Evolutionary conservation across 2,888 invertebrate species (phyloP).

Genomic region (Calliphora vomitoria): DNA sequence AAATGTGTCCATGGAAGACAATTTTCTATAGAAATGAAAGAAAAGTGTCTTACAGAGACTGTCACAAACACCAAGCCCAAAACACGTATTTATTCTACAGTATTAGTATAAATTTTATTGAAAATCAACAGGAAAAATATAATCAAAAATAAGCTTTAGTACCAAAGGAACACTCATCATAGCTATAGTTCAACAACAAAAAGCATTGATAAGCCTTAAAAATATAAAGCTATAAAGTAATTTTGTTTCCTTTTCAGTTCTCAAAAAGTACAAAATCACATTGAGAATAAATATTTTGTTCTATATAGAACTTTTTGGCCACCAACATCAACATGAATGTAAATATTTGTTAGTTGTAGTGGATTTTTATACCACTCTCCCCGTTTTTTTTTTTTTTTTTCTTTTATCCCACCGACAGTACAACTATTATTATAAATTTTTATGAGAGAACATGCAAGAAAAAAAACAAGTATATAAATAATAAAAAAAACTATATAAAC

Average conservation of each 20-base stretch:
- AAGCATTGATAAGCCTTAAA: conserved; percentile 42
- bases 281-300: conserved; percentile 13
- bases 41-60: no score
- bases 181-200: not conserved
- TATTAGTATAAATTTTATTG: not conserved
- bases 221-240: conserved; percentile 32
- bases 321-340: conserved; percentile 63
- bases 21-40: no score
- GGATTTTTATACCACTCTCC: conserved; percentile 13
- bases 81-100: no score
- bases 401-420: not conserved
- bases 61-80: no score
- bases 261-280: not conserved
- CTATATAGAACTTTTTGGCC: conserved; percentile 20
- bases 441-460: conserved; percentile 48
- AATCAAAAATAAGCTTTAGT: no score
- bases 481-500: conserved; percentile 56
- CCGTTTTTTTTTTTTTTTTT: conserved; percentile 24
- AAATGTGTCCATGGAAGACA: no score
- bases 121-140: not conserved
- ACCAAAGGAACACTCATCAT: not conserved
- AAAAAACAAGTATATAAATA: conserved; percentile 32
- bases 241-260: conserved; percentile 1
- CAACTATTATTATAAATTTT: conserved; percentile 44
- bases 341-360: conserved; percentile 54